Evolutionary conservation across 2,113 vertebrate species (phyloP).

Genomic region (Carettochelys insculpta): DNA sequence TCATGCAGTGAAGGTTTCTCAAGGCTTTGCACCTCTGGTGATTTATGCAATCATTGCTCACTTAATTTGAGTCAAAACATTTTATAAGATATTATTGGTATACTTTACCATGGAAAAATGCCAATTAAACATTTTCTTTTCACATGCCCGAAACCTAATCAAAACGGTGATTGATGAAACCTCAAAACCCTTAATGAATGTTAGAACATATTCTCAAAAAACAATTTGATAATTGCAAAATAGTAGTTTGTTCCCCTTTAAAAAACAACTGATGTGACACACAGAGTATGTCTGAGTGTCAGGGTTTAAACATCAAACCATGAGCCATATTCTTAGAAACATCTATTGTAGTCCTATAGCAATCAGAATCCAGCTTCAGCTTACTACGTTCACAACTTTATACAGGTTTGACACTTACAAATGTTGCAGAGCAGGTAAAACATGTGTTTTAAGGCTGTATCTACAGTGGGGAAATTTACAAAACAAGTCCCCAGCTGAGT

Average conservation of each 20-base stretch:
- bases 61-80: constrained; percentile 7
- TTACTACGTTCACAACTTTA: not conserved
- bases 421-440: not conserved
- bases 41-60: constrained; percentile 57
- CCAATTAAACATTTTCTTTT: constrained; percentile 49
- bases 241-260: not conserved
- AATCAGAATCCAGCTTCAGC: not conserved
- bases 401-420: not conserved
- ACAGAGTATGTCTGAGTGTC: not conserved
- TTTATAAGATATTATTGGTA: constrained; percentile 26
- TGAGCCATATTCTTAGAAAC: not conserved
- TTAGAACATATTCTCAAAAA: not conserved
- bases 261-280: not conserved
- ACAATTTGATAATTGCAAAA: not conserved
- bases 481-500: not conserved
- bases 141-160: not conserved
- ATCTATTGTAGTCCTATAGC: not conserved
- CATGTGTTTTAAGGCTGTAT: not conserved
- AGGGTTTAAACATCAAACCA: not conserved
- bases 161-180: constrained; percentile 15
- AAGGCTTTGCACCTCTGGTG: constrained; percentile 11
- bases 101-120: constrained; percentile 41
- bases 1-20: constrained; percentile 59
- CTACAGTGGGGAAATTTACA: not conserved
- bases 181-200: constrained; percentile 8